Conservation (phyloP, 2,797 vertebrate species). For the Propithecus perrieri region DNA sequence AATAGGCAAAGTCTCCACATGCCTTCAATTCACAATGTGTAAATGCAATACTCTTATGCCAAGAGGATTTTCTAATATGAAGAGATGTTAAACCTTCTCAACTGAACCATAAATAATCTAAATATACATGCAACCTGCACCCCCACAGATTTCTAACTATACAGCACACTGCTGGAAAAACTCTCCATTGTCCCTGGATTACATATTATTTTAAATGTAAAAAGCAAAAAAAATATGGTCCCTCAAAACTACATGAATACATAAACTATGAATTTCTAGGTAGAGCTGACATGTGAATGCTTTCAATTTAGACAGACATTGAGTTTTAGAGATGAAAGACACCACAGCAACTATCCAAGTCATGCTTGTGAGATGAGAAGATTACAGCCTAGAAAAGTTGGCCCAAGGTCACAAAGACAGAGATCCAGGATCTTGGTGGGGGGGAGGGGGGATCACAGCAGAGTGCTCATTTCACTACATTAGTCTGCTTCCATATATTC, state of each 20-base stretch:
- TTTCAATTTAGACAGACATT: not conserved
- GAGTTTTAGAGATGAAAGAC: slow-evolving; percentile 6
- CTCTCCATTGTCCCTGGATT: not conserved
- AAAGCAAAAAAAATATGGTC: slow-evolving; percentile 22
- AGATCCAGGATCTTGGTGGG: not conserved
- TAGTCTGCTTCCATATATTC: not conserved
- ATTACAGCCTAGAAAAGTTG: not conserved
- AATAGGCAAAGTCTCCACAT: not conserved
- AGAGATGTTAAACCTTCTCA: slow-evolving; percentile 9
- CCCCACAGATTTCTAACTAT: not conserved
- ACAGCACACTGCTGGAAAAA: not conserved
- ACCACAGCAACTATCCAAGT: not conserved
- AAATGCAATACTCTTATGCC: not conserved
- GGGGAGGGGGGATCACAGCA: not conserved
- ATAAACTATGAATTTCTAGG: not conserved
- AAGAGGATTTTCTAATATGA: slow-evolving; percentile 16
- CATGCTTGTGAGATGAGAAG: not conserved
- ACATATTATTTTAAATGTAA: not conserved
- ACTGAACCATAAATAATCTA: slow-evolving; percentile 15
- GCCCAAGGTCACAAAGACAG: not conserved
- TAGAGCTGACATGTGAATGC: not conserved
- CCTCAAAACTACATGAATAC: not conserved
- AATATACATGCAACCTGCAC: slow-evolving; percentile 3
- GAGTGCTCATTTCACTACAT: not conserved
- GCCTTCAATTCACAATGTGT: not conserved